Percentiles rank a stretch among this genome's conserved stretches.
Evolutionary conservation across 1,140 invertebrate genomes (phyloP).

Genomic region (Pissodes strobi): DNA sequence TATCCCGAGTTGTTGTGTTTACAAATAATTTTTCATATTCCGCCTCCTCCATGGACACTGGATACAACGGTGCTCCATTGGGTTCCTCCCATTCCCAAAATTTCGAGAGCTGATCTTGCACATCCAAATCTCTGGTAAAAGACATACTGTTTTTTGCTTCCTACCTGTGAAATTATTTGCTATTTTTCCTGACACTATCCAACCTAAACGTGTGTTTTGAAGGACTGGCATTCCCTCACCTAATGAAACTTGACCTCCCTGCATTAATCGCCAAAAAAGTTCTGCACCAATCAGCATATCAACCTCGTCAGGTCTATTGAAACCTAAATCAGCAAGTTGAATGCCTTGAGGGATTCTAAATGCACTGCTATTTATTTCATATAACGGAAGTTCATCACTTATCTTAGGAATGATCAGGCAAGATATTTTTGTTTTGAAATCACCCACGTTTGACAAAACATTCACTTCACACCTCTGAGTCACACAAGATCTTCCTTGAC

Average conservation of each 20-base stretch:
- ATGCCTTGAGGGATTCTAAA: conserved; percentile 7
- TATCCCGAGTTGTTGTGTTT: not conserved
- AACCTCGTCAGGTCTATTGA: conserved; percentile 5
- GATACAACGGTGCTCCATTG: not conserved
- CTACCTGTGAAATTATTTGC: no score
- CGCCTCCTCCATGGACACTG: not conserved
- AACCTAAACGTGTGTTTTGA: conserved; percentile 21
- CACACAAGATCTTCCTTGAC: not conserved
- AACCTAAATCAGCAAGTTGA: conserved; percentile 7
- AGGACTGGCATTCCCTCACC: conserved; percentile 4
- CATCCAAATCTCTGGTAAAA: not conserved
- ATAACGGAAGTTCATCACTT: conserved; percentile 1
- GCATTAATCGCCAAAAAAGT: conserved; percentile 15
- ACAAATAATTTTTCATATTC: not conserved
- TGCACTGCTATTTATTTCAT: not conserved
- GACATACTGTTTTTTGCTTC: not conserved
- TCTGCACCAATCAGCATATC: conserved; percentile 13
- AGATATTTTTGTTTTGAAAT: not conserved
- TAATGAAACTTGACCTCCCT: conserved; percentile 8
- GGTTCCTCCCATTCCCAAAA: not conserved
- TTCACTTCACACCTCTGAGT: no score
- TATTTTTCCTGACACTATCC: not conserved
- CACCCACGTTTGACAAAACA: not conserved
- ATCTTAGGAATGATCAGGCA: not conserved
- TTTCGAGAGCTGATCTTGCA: not conserved